Percentiles rank a stretch among this genome's conserved stretches.
Conservation (phyloP, 1,140 invertebrate species). For the Lysiphlebus fabarum region DNA sequence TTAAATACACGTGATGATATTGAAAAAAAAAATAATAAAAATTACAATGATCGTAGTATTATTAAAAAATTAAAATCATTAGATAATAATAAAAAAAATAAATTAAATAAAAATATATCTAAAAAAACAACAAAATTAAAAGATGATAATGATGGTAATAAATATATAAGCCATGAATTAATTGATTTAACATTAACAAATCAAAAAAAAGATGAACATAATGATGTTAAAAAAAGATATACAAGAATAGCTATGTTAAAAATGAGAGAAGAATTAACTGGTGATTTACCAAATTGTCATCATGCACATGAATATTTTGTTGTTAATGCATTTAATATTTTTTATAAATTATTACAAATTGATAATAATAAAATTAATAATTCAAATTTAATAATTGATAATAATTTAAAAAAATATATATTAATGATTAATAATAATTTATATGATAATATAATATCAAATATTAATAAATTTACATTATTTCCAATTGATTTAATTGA, state of each 20-base stretch:
- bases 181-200: constrained; percentile 11
- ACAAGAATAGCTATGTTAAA: constrained; percentile 58
- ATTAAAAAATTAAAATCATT: not conserved
- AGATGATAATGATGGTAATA: not conserved
- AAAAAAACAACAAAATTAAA: not conserved
- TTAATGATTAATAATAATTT: constrained; percentile 35
- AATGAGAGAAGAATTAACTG: constrained; percentile 51
- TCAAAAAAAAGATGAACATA: constrained; percentile 18
- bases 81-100: not conserved
- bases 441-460: constrained; percentile 34
- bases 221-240: constrained; percentile 36
- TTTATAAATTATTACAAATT: constrained; percentile 34
- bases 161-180: not conserved
- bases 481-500: constrained; percentile 35
- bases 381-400: constrained; percentile 23
- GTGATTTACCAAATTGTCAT: constrained; percentile 49
- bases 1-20: not conserved
- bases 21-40: constrained; percentile 1
- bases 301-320: constrained; percentile 66
- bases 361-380: constrained; percentile 17
- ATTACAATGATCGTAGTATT: constrained; percentile 1
- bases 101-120: not conserved
- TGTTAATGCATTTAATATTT: constrained; percentile 61
- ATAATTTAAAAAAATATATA: constrained; percentile 31
- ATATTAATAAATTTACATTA: constrained; percentile 38